Conservation (phyloP, 2,797 vertebrate species). For the Erithacus rubecula region DNA sequence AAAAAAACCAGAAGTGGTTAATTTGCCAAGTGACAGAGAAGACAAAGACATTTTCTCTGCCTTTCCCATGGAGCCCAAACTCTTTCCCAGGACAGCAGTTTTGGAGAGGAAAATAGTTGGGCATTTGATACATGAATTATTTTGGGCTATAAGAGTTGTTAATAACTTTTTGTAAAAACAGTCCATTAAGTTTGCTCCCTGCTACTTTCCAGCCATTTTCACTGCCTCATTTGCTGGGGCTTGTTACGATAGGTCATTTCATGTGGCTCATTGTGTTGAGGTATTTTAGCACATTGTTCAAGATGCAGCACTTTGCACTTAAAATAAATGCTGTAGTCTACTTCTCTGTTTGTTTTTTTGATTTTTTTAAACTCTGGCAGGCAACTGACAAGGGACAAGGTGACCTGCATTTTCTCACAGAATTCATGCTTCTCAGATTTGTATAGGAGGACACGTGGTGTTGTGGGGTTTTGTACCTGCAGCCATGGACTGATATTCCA, state of each 20-base stretch:
- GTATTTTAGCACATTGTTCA: neutral
- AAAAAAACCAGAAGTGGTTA: neutral
- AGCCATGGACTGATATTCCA: neutral
- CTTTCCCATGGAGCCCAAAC: neutral
- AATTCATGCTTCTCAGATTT: neutral
- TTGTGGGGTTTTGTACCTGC: neutral
- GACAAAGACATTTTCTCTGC: neutral
- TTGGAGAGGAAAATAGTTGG: neutral
- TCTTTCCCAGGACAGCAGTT: neutral
- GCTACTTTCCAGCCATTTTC: neutral
- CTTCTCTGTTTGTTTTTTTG: neutral
- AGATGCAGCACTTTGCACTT: neutral
- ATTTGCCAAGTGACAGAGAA: neutral
- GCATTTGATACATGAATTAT: neutral
- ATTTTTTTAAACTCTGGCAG: neutral
- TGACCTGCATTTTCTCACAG: neutral
- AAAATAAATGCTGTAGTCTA: neutral
- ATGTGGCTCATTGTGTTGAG: neutral
- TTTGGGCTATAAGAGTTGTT: neutral
- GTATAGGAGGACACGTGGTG: neutral
- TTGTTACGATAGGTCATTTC: neutral
- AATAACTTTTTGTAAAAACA: neutral
- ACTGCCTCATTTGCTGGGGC: neutral
- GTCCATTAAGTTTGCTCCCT: neutral
- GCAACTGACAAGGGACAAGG: neutral